Evolutionary conservation across 2,113 vertebrate genomes (phyloP), one percentile per base, ranked within the genome.

Genomic region (Danionella cerebrum): DNA sequence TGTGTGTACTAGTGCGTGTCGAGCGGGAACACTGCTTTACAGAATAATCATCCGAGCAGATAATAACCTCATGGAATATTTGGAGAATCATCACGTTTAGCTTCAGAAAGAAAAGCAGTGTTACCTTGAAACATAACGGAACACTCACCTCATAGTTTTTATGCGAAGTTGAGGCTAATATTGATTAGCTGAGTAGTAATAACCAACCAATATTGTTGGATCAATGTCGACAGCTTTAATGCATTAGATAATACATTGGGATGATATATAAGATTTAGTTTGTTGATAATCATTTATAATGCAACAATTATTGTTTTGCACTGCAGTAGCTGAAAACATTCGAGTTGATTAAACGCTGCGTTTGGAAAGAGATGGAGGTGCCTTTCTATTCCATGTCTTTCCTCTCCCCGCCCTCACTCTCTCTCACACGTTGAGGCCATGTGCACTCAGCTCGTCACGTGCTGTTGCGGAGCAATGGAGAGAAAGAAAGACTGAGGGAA

Each of bases 361-460:
- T 44, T 39, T 51, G 12, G 24, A 14, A 50, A 9, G 38, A 41
- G 55, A 63, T 31, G 73, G 45, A 71, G 21, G 36, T 62, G 72
- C 50, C 64, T 70, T 74, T 69, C 69, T 63, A 42, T 72, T 65
- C 71, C 71, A 64, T 76, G 66, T 78, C 76, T 41, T 76, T 86
- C 84, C 83, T 85, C 47, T 65, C 39, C 72, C 66, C 69, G 68
- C 73, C 55, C 24, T 39, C 68, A 35, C 47, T 38, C 70, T 76
- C 55, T 25, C 81, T 87, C 87, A 89, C 87, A 89, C 84, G 83
- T 83, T 76, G 76, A 25, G 84, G 83, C 83, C 86, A 90, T 88
- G 88, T 90, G 88, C 86, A 48, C 84, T 74, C 52, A 67, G 73
- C 80, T 50, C 70, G 76, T 90, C 87, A 90, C 87, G 85, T 88